Evolutionary conservation across 2,113 vertebrate species (phyloP).

Genomic region (Stegostoma tigrinum): DNA sequence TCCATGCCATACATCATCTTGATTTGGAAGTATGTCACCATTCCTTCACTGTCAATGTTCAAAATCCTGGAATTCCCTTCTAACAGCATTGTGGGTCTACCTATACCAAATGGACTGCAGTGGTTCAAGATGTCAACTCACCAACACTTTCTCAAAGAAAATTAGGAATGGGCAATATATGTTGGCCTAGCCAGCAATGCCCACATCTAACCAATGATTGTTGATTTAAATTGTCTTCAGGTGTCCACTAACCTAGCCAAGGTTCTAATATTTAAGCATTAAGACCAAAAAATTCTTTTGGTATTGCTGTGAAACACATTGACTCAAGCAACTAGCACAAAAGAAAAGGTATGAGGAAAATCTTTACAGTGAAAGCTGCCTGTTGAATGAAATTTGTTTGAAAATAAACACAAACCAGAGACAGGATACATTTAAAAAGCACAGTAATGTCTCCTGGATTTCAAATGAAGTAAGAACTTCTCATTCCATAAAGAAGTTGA

Average conservation of each 20-base stretch:
- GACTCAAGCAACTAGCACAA: not conserved
- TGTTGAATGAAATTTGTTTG: not conserved
- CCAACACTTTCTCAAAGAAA: too few species aligned
- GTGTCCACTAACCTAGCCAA: not conserved
- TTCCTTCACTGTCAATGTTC: too few species aligned
- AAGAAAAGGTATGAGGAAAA: not conserved
- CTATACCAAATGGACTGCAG: too few species aligned
- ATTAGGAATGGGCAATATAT: too few species aligned
- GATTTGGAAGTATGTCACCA: too few species aligned
- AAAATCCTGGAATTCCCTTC: too few species aligned
- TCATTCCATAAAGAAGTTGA: not conserved
- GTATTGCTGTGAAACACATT: not conserved
- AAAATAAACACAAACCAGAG: not conserved
- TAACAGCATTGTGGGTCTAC: too few species aligned
- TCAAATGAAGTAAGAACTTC: not conserved
- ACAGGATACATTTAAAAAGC: not conserved
- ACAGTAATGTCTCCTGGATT: not conserved
- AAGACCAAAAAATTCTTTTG: not conserved
- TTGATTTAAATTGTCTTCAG: not conserved
- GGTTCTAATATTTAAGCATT: not conserved
- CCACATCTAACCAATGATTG: too few species aligned
- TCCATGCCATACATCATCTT: too few species aligned
- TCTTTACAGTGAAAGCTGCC: not conserved
- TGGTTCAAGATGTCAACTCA: too few species aligned
- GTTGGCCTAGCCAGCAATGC: too few species aligned